Base-by-base conservation (phyloP, 2,797 vertebrate species). In the Coregonus sp. region DNA sequence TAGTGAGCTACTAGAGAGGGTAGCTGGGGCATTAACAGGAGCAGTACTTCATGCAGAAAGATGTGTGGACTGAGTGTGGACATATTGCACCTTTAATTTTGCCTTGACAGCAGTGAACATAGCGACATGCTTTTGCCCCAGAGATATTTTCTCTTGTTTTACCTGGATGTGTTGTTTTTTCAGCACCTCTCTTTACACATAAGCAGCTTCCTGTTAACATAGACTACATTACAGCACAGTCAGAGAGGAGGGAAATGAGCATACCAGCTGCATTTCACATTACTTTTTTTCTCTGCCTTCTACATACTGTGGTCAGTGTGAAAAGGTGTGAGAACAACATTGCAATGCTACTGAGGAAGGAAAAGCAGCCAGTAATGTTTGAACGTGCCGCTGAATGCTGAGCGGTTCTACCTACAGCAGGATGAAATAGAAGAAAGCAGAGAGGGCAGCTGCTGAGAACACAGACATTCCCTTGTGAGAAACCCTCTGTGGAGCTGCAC, bases 361-460 rank as follows among this genome's bases (percentile, higher is more conserved):
- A 29, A 6, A 20, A 56, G 72, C 71, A 73, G 35, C 7, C 79
- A 76, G 84, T 70, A 33, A 80, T 77, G 29, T 14, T 70, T 14
- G 52, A 66, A 71, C 68, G 12, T 56, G 51, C 74, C 70, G 78
- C 80, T 85, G 80, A 65, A 75, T 7, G 59, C 75, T 54, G 75
- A 73, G 76, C 74, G 75, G 75, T 79, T 83, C 87, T 76, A 81
- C 82, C 84, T 78, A 66, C 81, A 76, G 74, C 37, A 73, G 70
- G 54, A 37, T 14, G 63, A 52, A 68, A 52, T 15, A 20, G 68
- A 56, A 77, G 66, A 69, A 63, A 51, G 68, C 83, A 74, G 5
- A 82, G 80, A 82, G 83, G 85, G 85, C 86, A 87, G 88, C 87
- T 87, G 87, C 80, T 76, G 82, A 82, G 80, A 54, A 83, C 80